phyloP scores from a whole-genome alignment of 2,113 vertebrate species.

The Campylorhamphus procurvoides region DNA sequence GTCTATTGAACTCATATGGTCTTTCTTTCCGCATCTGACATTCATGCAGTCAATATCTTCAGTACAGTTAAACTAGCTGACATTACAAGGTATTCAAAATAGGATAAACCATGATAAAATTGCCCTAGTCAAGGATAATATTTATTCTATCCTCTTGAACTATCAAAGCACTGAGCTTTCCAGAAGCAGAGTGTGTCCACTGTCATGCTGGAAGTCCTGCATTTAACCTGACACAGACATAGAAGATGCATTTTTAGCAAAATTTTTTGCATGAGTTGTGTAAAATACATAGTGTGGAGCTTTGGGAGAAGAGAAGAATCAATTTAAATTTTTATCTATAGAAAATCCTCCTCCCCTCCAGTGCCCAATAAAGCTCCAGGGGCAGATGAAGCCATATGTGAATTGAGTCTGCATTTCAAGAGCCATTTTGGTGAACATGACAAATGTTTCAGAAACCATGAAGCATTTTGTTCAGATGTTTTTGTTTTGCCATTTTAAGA shows the following conservation, averaged over 20 bases:
- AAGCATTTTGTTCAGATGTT: neutral
- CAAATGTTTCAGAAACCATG: neutral
- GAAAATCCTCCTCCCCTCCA: neutral
- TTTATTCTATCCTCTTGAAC: neutral
- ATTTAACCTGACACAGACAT: neutral
- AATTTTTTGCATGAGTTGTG: neutral
- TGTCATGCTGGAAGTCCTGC: neutral
- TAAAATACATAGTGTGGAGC: neutral
- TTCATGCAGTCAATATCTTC: neutral
- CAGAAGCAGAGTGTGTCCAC: neutral
- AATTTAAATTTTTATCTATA: neutral
- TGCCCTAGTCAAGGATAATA: neutral
- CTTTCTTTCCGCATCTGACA: neutral
- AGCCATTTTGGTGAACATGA: neutral
- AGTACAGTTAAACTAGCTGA: neutral
- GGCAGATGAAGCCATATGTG: neutral
- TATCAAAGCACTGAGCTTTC: neutral
- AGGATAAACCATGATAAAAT: neutral
- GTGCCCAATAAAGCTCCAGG: rapidly evolving
- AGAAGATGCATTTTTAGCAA: neutral
- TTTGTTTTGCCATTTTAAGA: neutral
- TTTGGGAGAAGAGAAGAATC: neutral
- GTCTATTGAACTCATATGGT: neutral
- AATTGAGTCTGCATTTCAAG: neutral
- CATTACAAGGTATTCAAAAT: neutral